Evolutionary conservation across 1,140 invertebrate species (phyloP), one percentile per base, ranked within the genome.

Genomic region (Belonocnema kinseyi): DNA sequence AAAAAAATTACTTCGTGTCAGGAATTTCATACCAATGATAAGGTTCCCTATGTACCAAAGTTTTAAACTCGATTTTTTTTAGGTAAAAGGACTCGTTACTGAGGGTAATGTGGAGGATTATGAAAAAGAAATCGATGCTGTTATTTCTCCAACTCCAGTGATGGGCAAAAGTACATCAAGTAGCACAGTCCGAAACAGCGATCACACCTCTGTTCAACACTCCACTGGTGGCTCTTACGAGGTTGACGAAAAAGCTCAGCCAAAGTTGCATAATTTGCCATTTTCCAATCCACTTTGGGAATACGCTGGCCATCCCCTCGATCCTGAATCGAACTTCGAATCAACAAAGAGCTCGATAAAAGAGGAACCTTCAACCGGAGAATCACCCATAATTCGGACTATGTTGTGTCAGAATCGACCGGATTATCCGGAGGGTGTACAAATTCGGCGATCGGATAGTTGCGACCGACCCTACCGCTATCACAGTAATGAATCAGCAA

Each of bases 81-180:
- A 72, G 71, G 50, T 72, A 72, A 72, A 72, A 33, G 71, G 71
- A 19, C 50, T 72, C 8, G 33, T 72, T 51, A 17, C 50, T 8
- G 71, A 72, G 19, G 19, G 50, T 4, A 72, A 51, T 51, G 46
- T 50, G 10, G 33, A 72, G 14, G 33, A 66, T 46, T 40, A 72
- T 21, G 46, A 40, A 7, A 72, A 72, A 72, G 19, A 56, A 14
- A 19, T 19, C 13, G 53, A 56, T n/a, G 19, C 19, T 56, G 16
- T 19, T n/a, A 16, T 19, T 56, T 19, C 53, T 14, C 16, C 16
- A 16, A 14, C 53, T n/a, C 53, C 53, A 14, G 14, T 12, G 16
- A 56, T n/a, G 1, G 10, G 4, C 40, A 46, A 46, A 46, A 11
- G 40, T 46, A 46, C 40, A 46, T 46, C 40, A 46, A 46, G 40